These are phyloP conservation scores for Gymnobelideus leadbeateri DNA, from an alignment of 2,113 vertebrate species.

Conservation along the genomic window DNA sequence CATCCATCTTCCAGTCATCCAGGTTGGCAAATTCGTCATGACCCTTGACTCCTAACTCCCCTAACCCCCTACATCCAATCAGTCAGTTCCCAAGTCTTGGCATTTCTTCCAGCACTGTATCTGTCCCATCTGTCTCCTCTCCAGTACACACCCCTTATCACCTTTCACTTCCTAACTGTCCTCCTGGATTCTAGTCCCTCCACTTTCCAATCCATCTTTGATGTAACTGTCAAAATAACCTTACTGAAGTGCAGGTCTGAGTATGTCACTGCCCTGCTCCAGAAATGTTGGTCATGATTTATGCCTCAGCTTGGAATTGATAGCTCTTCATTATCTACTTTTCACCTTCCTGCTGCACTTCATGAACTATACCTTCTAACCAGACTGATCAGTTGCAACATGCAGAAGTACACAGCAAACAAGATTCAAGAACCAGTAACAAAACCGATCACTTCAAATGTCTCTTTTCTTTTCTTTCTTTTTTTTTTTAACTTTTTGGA, in stretches of 20 bases:
- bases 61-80: not conserved
- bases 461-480: not conserved
- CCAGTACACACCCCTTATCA: not conserved
- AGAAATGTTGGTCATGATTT: not conserved
- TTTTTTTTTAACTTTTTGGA: no score
- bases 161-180: not conserved
- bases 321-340: not conserved
- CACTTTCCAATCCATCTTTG: not conserved
- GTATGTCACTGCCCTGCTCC: not conserved
- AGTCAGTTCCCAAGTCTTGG: not conserved
- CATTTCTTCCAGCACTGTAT: not conserved
- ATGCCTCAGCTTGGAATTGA: not conserved
- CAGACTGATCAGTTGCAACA: not conserved
- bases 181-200: not conserved
- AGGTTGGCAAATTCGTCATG: not conserved
- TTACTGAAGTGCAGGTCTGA: not conserved
- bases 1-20: not conserved
- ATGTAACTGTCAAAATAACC: not conserved
- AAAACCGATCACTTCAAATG: not conserved
- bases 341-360: not conserved
- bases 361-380: not conserved
- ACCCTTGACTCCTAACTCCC: not conserved
- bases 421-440: not conserved
- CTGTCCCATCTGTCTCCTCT: not conserved
- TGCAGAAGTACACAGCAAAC: not conserved